Conservation (phyloP, 2,113 vertebrate genomes). For the Turdus rufiventris region DNA sequence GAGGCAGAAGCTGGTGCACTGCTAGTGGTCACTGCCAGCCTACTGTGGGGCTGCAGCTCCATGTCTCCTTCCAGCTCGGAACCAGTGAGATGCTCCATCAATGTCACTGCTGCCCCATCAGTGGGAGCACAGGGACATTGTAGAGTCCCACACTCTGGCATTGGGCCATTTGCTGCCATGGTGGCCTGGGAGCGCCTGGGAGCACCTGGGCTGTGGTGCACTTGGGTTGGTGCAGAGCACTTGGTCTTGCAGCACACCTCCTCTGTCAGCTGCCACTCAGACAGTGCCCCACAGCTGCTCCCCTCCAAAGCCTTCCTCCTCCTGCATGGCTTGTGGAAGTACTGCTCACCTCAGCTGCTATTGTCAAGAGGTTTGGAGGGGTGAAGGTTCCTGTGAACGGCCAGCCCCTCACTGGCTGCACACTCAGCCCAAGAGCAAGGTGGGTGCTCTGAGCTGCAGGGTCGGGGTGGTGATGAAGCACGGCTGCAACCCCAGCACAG, state of each 20-base stretch:
- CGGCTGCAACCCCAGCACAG: fast-evolving
- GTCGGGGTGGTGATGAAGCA: fast-evolving
- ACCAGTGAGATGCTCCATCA: fast-evolving
- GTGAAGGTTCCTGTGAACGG: neutral
- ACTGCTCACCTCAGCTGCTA: neutral
- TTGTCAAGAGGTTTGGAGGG: neutral
- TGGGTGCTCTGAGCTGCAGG: neutral
- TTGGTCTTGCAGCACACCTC: fast-evolving
- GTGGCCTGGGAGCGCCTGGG: fast-evolving
- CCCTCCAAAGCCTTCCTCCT: neutral
- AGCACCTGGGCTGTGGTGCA: neutral
- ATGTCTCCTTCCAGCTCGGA: neutral
- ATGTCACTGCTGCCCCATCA: neutral
- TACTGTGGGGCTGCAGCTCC: neutral
- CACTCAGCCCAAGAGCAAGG: neutral
- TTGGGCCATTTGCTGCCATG: neutral
- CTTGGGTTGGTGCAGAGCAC: neutral
- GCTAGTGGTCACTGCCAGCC: neutral
- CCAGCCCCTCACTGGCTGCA: neutral
- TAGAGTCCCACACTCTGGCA: neutral
- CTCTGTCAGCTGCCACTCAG: neutral
- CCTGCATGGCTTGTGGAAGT: fast-evolving
- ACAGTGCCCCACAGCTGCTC: neutral
- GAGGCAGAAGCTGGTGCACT: neutral
- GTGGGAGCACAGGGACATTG: neutral